Evolutionary conservation across 2,888 invertebrate genomes (phyloP).

Genomic region (Leptinotarsa juncta): DNA sequence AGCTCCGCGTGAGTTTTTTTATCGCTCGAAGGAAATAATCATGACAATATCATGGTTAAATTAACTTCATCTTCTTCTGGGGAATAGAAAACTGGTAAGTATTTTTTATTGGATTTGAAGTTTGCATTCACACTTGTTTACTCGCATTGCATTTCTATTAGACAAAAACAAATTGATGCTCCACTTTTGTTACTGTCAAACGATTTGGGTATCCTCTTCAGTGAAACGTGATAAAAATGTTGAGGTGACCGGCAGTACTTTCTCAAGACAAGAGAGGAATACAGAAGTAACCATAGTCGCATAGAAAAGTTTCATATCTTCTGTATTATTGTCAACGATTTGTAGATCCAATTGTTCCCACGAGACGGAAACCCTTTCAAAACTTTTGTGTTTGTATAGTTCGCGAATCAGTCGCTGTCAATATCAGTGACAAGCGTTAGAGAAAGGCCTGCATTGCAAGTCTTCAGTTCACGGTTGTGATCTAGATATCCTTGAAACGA

Average conservation of each 20-base stretch:
- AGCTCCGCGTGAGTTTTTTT: too few relatives aligned
- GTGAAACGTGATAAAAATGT: slow-evolving; percentile 20
- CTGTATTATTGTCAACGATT: neutral
- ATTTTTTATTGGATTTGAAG: neutral
- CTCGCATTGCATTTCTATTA: neutral
- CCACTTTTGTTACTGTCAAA: slow-evolving; percentile 16
- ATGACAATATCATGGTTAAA: too few relatives aligned
- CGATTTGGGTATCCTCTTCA: slow-evolving; percentile 24
- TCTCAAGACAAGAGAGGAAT: slow-evolving; percentile 36
- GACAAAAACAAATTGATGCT: slow-evolving; percentile 18
- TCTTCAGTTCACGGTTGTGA: slow-evolving; percentile 1
- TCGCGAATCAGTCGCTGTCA: neutral
- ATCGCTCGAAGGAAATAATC: too few relatives aligned
- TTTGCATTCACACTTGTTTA: neutral
- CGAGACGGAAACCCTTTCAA: neutral
- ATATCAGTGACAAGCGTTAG: neutral
- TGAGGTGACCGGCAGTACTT: slow-evolving; percentile 25
- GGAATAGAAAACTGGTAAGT: neutral
- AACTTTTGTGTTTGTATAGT: neutral
- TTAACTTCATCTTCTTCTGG: too few relatives aligned
- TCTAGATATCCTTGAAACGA: slow-evolving; percentile 10
- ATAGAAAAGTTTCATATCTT: neutral
- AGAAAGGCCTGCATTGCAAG: slow-evolving; percentile 8
- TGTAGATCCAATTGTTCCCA: neutral
- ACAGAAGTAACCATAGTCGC: slow-evolving; percentile 24